These are phyloP conservation scores for Dendrocincla tyrannina DNA, from an alignment of 2,797 vertebrate species.

Conservation along the genomic window DNA sequence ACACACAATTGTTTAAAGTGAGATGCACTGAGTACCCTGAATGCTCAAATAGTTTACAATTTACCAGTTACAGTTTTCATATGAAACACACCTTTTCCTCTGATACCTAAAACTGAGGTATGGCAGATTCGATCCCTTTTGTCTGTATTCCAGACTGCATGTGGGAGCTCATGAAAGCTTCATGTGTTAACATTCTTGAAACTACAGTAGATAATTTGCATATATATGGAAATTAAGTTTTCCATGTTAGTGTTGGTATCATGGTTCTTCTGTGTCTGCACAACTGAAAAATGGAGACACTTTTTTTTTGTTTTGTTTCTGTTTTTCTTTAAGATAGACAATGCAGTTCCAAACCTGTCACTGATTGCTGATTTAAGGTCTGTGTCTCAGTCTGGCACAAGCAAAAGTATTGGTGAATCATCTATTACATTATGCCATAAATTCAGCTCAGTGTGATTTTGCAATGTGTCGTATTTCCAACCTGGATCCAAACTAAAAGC, in stretches of 20 bases:
- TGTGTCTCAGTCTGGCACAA: neutral
- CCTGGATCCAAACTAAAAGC: neutral
- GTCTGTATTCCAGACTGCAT: constrained; percentile 19
- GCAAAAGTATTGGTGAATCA: constrained; percentile 49
- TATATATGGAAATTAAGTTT: constrained; percentile 47
- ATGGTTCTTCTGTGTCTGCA: neutral
- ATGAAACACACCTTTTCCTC: constrained; percentile 7
- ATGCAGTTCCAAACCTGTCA: constrained; percentile 7
- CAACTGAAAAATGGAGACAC: neutral
- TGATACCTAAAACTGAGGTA: neutral
- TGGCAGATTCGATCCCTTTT: constrained; percentile 30
- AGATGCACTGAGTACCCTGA: neutral
- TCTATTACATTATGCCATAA: constrained; percentile 11
- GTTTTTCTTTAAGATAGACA: neutral
- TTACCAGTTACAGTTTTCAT: constrained; percentile 10
- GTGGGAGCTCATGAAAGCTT: constrained; percentile 9
- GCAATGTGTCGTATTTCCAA: constrained; percentile 3
- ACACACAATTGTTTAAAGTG: constrained; percentile 44
- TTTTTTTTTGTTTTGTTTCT: neutral
- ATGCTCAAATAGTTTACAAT: neutral
- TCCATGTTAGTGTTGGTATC: neutral
- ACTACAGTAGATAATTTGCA: constrained; percentile 18
- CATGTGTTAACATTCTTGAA: constrained; percentile 52
- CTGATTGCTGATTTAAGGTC: constrained; percentile 35
- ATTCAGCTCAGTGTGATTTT: constrained; percentile 23